Evolutionary conservation across 2,888 invertebrate genomes (phyloP).

Genomic region (Diarsia dahlii): DNA sequence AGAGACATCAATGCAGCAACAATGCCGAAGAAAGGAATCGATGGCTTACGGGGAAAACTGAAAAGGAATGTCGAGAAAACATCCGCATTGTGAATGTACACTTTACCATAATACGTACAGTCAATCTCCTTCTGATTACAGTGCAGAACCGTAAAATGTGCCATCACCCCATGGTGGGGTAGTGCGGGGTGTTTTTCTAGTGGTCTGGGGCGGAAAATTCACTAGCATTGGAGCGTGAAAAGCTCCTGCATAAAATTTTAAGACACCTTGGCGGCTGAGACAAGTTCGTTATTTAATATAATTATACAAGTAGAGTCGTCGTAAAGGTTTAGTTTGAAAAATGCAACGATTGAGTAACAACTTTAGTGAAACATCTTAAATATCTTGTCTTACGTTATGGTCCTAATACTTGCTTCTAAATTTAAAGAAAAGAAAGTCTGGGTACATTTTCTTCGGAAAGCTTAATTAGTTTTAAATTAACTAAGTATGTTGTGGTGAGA

Average conservation of each 20-base stretch:
- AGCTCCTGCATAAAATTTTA: slow-evolving; percentile 43
- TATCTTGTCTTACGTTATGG: background rate
- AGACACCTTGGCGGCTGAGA: slow-evolving; percentile 30
- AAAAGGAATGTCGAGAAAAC: slow-evolving; percentile 17
- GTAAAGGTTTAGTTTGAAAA: background rate
- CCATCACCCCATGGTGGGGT: slow-evolving; percentile 41
- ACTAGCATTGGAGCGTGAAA: slow-evolving; percentile 39
- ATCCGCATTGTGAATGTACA: slow-evolving; percentile 32
- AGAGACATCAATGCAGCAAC: slow-evolving; percentile 13
- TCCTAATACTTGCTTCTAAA: background rate
- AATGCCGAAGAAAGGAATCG: slow-evolving; percentile 13
- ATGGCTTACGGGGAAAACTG: background rate
- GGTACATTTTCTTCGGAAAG: background rate
- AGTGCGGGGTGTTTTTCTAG: slow-evolving; percentile 17
- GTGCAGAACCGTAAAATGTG: slow-evolving; percentile 52
- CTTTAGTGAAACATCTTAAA: background rate
- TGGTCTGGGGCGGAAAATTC: slow-evolving; percentile 45
- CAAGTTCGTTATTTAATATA: slow-evolving; percentile 21
- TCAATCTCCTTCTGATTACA: slow-evolving; percentile 50
- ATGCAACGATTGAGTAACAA: background rate
- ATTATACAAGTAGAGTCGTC: slow-evolving; percentile 27
- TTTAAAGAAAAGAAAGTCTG: too few species aligned
- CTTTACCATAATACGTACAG: slow-evolving; percentile 14
- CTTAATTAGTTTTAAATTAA: background rate
- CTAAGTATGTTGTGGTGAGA: too few species aligned